Conservation (phyloP, 35 echinoderm and acorn worm species). For the Hemicentrotus pulcherrimus region DNA sequence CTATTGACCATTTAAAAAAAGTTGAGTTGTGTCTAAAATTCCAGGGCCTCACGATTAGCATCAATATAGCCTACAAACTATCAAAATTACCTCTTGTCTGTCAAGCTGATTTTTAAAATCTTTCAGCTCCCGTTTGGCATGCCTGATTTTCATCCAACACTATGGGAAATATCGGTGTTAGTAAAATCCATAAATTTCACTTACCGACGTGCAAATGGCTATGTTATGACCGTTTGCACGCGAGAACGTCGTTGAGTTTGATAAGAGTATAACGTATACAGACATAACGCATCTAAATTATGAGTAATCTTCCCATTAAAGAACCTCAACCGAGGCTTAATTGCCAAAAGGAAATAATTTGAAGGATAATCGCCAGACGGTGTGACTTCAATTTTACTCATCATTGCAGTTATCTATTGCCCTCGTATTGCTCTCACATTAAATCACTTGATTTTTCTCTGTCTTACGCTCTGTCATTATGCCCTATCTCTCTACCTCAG, state of each 20-base stretch:
- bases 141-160: too few relatives aligned
- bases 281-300: background rate
- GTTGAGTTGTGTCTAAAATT: too few relatives aligned
- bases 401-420: background rate
- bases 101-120: too few relatives aligned
- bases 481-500: background rate
- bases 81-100: too few relatives aligned
- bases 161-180: too few relatives aligned
- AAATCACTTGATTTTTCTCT: background rate
- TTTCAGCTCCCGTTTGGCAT: too few relatives aligned
- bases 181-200: too few relatives aligned
- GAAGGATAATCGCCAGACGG: background rate
- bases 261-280: background rate
- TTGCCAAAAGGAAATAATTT: background rate
- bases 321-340: background rate
- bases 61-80: too few relatives aligned
- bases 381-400: conserved; percentile 1
- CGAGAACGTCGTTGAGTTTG: background rate
- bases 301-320: background rate
- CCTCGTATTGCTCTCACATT: background rate
- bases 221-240: background rate
- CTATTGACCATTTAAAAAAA: too few relatives aligned
- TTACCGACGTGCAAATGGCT: background rate
- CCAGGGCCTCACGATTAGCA: too few relatives aligned
- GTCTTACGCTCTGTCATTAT: background rate